These are phyloP conservation scores for Zosterops lateralis DNA, from an alignment of 2,113 vertebrate genomes.

Conservation along the genomic window DNA sequence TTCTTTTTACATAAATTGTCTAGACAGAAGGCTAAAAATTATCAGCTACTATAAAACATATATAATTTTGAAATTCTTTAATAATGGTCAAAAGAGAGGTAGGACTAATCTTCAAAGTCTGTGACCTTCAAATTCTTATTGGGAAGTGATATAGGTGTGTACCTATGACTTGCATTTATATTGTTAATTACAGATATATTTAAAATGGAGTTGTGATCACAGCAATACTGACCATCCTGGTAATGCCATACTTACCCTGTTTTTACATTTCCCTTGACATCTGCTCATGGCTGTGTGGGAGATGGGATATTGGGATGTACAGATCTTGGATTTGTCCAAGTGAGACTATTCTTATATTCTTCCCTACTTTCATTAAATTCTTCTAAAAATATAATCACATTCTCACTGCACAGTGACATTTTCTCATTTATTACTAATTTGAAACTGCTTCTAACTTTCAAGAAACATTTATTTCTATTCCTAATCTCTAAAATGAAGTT, in stretches of 20 bases:
- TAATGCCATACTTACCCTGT: neutral
- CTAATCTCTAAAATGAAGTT: neutral
- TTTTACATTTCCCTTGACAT: neutral
- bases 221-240: neutral
- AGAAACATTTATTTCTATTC: slow-evolving; percentile 20
- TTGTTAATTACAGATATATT: neutral
- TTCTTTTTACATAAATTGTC: neutral
- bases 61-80: neutral
- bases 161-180: neutral
- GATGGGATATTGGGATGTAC: neutral
- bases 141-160: neutral
- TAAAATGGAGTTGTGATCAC: neutral
- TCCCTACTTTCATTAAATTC: neutral
- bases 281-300: neutral
- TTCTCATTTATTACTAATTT: slow-evolving; percentile 37
- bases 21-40: neutral
- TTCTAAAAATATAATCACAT: slow-evolving; percentile 24
- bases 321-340: neutral
- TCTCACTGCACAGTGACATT: neutral
- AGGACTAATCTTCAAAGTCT: neutral
- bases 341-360: neutral
- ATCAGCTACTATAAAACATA: neutral
- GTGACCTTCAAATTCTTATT: neutral
- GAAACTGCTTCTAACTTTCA: slow-evolving; percentile 14
- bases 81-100: neutral